A percentile compares a stretch with the other conserved stretches of the same genome.
These are phyloP conservation scores for Salarias fasciatus DNA, from an alignment of 2,797 vertebrate species.

Conservation along the genomic window DNA sequence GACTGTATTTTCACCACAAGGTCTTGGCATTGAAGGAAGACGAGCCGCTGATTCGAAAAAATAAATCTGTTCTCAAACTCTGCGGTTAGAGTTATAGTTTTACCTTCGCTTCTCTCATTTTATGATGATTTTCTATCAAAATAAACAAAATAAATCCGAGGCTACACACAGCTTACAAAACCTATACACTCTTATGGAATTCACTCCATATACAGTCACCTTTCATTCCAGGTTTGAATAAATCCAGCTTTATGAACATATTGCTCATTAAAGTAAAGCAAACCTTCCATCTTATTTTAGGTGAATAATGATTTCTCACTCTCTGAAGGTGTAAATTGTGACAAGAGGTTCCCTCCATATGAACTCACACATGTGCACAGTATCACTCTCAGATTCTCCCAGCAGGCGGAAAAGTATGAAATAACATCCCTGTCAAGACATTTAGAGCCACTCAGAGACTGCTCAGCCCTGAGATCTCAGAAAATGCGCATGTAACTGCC, in stretches of 20 bases:
- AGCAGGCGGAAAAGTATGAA: conserved; percentile 30
- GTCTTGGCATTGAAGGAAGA: no score
- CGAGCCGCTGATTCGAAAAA: no score
- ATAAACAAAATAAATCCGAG: no score
- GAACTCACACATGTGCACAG: conserved; percentile 48
- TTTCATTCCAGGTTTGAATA: no score
- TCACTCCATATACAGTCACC: no score
- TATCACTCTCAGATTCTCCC: conserved; percentile 16
- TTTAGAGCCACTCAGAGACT: conserved; percentile 43
- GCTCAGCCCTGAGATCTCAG: conserved; percentile 46
- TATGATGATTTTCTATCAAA: no score
- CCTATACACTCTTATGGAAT: no score
- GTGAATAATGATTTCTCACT: neutral
- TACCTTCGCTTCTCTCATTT: no score
- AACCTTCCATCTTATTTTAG: neutral
- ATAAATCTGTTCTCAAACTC: no score
- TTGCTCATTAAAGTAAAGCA: neutral
- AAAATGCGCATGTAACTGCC: conserved; percentile 36
- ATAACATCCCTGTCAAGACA: conserved; percentile 52
- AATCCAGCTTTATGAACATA: neutral
- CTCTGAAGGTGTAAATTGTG: neutral
- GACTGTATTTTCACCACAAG: no score
- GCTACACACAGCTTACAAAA: no score
- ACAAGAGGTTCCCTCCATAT: neutral
- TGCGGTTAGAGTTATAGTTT: no score